Base-by-base conservation (phyloP, 2,113 vertebrate species). In the Pluvianellus socialis region DNA sequence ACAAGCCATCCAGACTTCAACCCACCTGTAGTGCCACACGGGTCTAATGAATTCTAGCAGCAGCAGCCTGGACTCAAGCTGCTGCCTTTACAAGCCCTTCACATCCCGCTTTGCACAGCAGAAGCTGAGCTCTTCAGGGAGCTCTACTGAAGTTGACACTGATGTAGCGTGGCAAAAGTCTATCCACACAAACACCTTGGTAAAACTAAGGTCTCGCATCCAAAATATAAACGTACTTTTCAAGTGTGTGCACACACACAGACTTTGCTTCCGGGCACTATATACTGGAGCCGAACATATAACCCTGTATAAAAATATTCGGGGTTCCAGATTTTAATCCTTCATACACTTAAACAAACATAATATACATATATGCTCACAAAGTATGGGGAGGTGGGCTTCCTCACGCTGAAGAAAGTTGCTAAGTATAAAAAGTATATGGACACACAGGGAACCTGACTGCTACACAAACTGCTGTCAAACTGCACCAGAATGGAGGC, bases 171-270 rank as follows among this genome's bases (percentile, higher is more conserved):
- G 4, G 65, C 63, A 79, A 53, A 63, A 23, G 18, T 27, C 9
- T 61, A 88, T n/a, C 47, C 45, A 72, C 26, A 49, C 14, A 81
- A 65, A 38, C 32, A 71, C 23, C 15, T 20, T 52, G 27, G 50
- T 62, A 83, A 94, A 81, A 79, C 2, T 1, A 62, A 56, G 22
- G 14, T 50, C 42, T 86, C 3, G 0, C 12, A 44, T 42, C 9
- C 59, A 68, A 87, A 92, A 75, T 19, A 52, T 5, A n/a, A 86
- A 71, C 7, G 12, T 3, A 44, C 7, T 62, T 81, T 53, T 24
- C 55, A 77, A 0, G 2, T 5, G 4, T 4, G 6, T 14, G 38
- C 38, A 38, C 35, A 44, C 2, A 11, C 8, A 44, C 23, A 53
- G 17, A 28, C 24, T 59, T 66, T 45, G 26, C 50, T 74, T 79